phyloP scores from a whole-genome alignment of 2,888 invertebrate species.

The Drosophila nr. medialis region DNA sequence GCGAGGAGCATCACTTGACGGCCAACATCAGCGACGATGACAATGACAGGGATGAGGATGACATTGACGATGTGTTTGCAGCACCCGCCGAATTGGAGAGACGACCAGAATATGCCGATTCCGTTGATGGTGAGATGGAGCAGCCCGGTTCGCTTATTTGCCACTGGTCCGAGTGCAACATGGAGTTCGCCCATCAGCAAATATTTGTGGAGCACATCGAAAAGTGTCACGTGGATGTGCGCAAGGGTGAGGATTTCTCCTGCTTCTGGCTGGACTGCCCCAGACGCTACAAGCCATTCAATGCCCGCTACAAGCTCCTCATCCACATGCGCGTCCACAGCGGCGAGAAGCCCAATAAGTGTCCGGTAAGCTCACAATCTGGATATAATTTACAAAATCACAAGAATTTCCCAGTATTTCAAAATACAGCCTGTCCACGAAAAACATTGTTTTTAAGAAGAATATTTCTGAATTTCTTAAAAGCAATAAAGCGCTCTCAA shows the following conservation, averaged over 20 bases:
- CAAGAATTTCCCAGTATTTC: neutral
- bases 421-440: neutral
- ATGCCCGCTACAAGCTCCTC: conserved; percentile 98
- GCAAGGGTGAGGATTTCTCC: conserved; percentile 94
- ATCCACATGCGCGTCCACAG: conserved; percentile 96
- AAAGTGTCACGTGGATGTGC: conserved; percentile 94
- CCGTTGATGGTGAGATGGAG: conserved; percentile 20
- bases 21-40: conserved; percentile 49
- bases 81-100: conserved; percentile 25
- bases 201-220: conserved; percentile 93
- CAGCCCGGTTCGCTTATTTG: conserved; percentile 85
- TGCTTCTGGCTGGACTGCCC: conserved; percentile 98
- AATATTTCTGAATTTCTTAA: neutral
- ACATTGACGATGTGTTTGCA: conserved; percentile 60
- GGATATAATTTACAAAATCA: neutral
- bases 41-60: conserved; percentile 51
- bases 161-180: conserved; percentile 94
- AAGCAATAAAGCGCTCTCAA: neutral
- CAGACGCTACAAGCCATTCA: conserved; percentile 93
- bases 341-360: conserved; percentile 99
- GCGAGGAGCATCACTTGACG: conserved; percentile 19
- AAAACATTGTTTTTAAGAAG: neutral
- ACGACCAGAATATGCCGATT: conserved; percentile 1
- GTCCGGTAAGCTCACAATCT: conserved; percentile 91
- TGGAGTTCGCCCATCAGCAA: conserved; percentile 91